phyloP scores from a whole-genome alignment of 2,888 invertebrate genomes.

The Oscheius sp. region DNA sequence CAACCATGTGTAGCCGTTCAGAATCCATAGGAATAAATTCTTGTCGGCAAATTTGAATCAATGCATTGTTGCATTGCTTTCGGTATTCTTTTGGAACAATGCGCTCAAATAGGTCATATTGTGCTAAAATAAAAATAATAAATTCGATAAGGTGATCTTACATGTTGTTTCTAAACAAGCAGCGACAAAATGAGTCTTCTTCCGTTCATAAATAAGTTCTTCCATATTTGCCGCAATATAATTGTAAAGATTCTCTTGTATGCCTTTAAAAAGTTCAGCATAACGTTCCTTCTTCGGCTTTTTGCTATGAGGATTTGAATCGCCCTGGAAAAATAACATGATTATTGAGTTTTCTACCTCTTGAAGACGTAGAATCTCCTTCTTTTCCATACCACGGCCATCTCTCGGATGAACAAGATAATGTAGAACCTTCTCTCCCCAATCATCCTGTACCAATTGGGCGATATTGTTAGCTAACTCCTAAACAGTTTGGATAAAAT shows the following conservation, averaged over 20 bases:
- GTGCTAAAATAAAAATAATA: constrained; percentile 41
- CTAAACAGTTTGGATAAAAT: constrained; percentile 34
- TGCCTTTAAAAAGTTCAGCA: constrained; percentile 55
- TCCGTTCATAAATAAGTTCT: constrained; percentile 57
- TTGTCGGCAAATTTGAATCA: constrained; percentile 57
- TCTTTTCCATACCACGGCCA: constrained; percentile 83
- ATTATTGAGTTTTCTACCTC: constrained; percentile 72
- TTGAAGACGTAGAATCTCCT: constrained; percentile 80
- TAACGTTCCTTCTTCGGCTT: constrained; percentile 50
- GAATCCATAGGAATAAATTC: constrained; percentile 65
- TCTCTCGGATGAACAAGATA: constrained; percentile 88
- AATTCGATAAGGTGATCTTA: constrained; percentile 24
- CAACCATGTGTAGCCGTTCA: constrained; percentile 50
- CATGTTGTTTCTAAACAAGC: constrained; percentile 46
- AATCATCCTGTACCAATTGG: constrained; percentile 77
- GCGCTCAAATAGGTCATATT: constrained; percentile 54
- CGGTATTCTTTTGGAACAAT: constrained; percentile 49
- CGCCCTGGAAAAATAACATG: constrained; percentile 31
- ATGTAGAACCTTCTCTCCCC: constrained; percentile 83
- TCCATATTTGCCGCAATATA: constrained; percentile 66
- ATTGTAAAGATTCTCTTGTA: constrained; percentile 55
- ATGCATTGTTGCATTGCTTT: constrained; percentile 55
- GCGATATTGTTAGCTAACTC: constrained; percentile 64
- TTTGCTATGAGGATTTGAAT: constrained; percentile 47
- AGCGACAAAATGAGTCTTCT: constrained; percentile 39